Conservation (phyloP, 2,888 invertebrate species). For the Xestobium rufovillosum region DNA sequence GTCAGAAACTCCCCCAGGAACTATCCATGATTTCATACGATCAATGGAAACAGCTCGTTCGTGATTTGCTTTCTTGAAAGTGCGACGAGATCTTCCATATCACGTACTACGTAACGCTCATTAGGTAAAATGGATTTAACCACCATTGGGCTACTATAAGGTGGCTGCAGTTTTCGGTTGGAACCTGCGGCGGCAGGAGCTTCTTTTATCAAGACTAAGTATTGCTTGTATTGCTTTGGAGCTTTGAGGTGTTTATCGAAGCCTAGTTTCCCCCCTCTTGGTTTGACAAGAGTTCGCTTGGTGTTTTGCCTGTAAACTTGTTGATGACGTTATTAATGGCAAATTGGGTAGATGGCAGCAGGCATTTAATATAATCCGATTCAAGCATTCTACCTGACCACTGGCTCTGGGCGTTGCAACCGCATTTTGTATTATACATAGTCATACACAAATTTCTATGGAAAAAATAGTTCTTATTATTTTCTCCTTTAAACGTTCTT, state of each 20-base stretch:
- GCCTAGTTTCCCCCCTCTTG: conserved; percentile 11
- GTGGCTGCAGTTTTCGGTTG: conserved; percentile 18
- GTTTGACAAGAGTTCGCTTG: conserved; percentile 19
- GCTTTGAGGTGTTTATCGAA: conserved; percentile 15
- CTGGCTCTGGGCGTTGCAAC: conserved; percentile 25
- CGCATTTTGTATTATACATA: conserved; percentile 20
- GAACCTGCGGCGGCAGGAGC: conserved; percentile 10
- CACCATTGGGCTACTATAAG: conserved; percentile 19
- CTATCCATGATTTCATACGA: too few species aligned
- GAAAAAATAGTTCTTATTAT: too few species aligned
- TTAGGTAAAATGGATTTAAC: conserved; percentile 19
- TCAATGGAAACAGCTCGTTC: too few species aligned
- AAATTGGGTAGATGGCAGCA: too few species aligned
- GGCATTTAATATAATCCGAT: conserved; percentile 23
- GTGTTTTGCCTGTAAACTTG: too few species aligned
- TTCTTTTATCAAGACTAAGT: conserved; percentile 20
- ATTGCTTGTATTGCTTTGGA: conserved; percentile 13
- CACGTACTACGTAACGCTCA: conserved; percentile 20
- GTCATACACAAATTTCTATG: too few species aligned
- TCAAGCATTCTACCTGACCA: conserved; percentile 23
- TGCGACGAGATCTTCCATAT: conserved; percentile 16
- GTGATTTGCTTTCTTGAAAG: too few species aligned
- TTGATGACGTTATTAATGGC: too few species aligned
- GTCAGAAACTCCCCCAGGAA: too few species aligned
- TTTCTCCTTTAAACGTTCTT: too few species aligned